Percentiles rank a stretch among this genome's conserved stretches.
phyloP scores from a whole-genome alignment of 2,888 invertebrate genomes.

The Nyleta sp. region DNA sequence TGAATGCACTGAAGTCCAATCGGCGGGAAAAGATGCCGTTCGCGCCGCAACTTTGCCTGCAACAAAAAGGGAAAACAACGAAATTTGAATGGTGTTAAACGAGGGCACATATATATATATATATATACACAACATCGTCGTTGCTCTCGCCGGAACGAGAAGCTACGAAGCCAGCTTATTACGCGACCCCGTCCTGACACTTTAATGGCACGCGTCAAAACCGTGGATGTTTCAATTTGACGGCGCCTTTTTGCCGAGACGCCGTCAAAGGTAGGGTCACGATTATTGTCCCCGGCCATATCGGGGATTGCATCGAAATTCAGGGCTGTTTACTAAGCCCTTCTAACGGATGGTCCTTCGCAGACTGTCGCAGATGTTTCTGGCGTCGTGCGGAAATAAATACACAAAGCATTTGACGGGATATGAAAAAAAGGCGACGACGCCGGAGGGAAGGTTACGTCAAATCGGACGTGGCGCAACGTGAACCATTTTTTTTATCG shows the following conservation, averaged over 20 bases:
- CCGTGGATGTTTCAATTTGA: constrained; percentile 65
- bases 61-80: no score
- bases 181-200: constrained; percentile 48
- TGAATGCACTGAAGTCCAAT: constrained; percentile 97
- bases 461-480: constrained; percentile 6
- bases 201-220: constrained; percentile 65
- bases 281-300: constrained; percentile 22
- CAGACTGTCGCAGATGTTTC: constrained; percentile 43
- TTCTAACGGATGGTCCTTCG: constrained; percentile 17
- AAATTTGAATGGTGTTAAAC: no score
- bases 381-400: constrained; percentile 36
- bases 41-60: constrained; percentile 93
- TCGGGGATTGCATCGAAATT: constrained; percentile 54
- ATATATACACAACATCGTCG: no score
- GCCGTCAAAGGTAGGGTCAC: constrained; percentile 40
- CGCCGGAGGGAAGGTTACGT: constrained; percentile 22
- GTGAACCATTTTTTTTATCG: constrained; percentile 10
- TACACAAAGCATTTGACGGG: constrained; percentile 11
- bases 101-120: no score
- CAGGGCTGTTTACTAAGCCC: constrained; percentile 40
- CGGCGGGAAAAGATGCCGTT: constrained; percentile 97
- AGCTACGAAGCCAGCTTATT: no score
- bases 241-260: constrained; percentile 32
- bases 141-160: no score
- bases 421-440: constrained; percentile 15